Evolutionary conservation across 2,797 vertebrate genomes (phyloP), one percentile per base, ranked within the genome.

Genomic region (Acipenser transmontanus): DNA sequence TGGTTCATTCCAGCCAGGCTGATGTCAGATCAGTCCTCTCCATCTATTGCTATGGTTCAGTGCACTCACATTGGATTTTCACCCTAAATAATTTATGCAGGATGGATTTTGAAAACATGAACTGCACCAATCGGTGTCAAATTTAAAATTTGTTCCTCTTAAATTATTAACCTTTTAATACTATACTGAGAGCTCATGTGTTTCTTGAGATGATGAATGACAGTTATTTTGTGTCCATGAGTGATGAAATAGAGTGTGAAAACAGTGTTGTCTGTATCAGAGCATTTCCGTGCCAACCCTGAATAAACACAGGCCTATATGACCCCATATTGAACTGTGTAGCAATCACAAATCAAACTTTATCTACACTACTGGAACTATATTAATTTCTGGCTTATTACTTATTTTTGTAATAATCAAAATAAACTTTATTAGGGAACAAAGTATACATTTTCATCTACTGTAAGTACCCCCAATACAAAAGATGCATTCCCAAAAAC

Each of bases 71-170:
- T 91, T 92, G 87, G 87, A 90, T 90, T 90, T 88, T 79, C 82
- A 78, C 72, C 66, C 67, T 93, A 75, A 92, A 95, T 95, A 88
- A 93, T 93, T 92, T 83, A 94, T 85, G 69, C 78, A 76, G 85
- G 87, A 90, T 91, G 90, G 84, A 85, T 91, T 95, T 92, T 82
- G 91, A 89, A 91, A 89, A 85, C 88, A 86, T 82, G 85, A 90
- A 91, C 88, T 87, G 83, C 70, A 76, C 86, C 88, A 90, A 85
- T 89, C 77, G 90, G 91, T 94, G 88, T 94, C 92, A 90, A 90
- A 84, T 93, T 93, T 87, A 82, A 90, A 93, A 93, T 93, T 87
- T 89, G 88, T 90, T 92, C 88, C 81, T 88, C 79, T 78, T 94
- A 79, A 88, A 93, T 94, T 88, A 91, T 93, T 90, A 81, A 93